phyloP scores from a whole-genome alignment of 2,797 vertebrate species.

The Rhabdomys pumilio region DNA sequence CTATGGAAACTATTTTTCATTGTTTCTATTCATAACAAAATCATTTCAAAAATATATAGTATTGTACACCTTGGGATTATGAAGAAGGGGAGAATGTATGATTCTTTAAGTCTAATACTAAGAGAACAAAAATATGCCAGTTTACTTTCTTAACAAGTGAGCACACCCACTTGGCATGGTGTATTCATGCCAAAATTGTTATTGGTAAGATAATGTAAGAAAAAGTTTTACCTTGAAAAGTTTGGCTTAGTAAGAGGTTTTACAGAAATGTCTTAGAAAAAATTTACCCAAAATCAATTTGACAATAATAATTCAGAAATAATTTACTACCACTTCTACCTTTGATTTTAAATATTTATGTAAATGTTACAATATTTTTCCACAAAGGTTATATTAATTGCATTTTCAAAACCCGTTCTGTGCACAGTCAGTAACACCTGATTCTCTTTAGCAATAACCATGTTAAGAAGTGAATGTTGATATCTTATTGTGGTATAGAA shows the following conservation, averaged over 20 bases:
- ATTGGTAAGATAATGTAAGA: background rate
- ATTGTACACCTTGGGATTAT: background rate
- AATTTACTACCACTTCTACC: background rate
- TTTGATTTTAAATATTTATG: background rate
- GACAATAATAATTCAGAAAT: background rate
- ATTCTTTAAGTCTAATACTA: conserved; percentile 12
- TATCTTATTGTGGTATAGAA: background rate
- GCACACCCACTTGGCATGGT: background rate
- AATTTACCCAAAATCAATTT: background rate
- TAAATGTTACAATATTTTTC: background rate
- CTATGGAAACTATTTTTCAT: conserved; percentile 69
- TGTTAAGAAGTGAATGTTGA: background rate
- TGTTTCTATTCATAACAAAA: conserved; percentile 63
- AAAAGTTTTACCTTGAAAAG: background rate
- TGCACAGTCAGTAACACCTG: too few species aligned
- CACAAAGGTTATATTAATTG: background rate
- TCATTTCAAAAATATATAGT: conserved; percentile 8
- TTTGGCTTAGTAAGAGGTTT: background rate
- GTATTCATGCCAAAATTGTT: background rate
- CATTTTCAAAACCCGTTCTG: background rate
- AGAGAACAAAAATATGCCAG: background rate
- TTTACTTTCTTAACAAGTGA: conserved; percentile 1
- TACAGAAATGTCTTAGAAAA: background rate
- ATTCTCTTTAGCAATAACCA: background rate
- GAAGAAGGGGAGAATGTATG: background rate